Evolutionary conservation across 2,888 invertebrate species (phyloP).

Genomic region (Fragum whitleyi): DNA sequence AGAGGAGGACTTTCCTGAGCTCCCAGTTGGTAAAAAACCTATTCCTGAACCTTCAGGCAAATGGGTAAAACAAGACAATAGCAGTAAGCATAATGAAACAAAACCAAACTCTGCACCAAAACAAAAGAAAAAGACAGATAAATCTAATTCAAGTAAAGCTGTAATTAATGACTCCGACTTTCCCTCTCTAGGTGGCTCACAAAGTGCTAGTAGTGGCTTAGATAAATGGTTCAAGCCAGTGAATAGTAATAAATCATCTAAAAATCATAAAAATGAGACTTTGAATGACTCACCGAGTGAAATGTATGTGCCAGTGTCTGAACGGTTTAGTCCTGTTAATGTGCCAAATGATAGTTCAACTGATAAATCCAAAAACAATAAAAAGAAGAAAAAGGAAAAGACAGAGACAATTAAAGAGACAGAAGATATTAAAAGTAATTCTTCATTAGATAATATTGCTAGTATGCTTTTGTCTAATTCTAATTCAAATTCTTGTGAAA

Average conservation of each 20-base stretch:
- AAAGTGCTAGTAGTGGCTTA: constrained; percentile 27
- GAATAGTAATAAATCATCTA: neutral
- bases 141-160: constrained; percentile 14
- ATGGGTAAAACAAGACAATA: neutral
- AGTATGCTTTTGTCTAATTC: constrained; percentile 49
- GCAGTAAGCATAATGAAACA: neutral
- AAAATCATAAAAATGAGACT: constrained; percentile 22
- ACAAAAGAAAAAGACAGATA: constrained; percentile 18
- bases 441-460: constrained; percentile 69
- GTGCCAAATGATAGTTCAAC: constrained; percentile 45
- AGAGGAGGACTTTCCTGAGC: constrained; percentile 61
- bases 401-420: constrained; percentile 50
- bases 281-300: constrained; percentile 37
- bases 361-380: constrained; percentile 69
- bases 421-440: constrained; percentile 50
- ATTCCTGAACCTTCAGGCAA: constrained; percentile 16
- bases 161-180: constrained; percentile 76
- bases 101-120: constrained; percentile 35
- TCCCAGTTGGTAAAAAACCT: constrained; percentile 50
- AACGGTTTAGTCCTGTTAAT: constrained; percentile 57
- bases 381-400: constrained; percentile 81
- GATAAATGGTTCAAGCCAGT: constrained; percentile 29
- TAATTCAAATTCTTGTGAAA: constrained; percentile 18
- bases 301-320: neutral
- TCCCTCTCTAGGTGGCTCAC: constrained; percentile 79